Base-by-base conservation (phyloP, 2,797 vertebrate species). In the Anguilla marmorata region DNA sequence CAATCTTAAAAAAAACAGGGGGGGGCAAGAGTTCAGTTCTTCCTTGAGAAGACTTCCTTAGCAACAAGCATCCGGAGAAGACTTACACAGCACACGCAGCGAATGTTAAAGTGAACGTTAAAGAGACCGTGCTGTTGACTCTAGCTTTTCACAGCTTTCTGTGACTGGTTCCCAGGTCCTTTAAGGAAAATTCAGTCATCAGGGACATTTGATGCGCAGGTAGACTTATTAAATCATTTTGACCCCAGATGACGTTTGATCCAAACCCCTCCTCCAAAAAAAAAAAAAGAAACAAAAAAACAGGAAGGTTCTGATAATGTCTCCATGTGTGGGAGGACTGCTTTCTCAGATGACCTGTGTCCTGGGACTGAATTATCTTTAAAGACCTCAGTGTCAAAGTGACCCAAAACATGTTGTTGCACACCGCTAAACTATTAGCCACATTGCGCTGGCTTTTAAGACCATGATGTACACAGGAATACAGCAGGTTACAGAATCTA, bases 391-490 rank as follows among this genome's bases (percentile, higher is more conserved):
- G 48, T 76, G 54, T 33, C 52, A 84, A 84, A 19, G 54, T 69
- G 83, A 63, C 30, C 33, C 27, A 82, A 88, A 86, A 80, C 7
- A 66, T 12, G 7, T n/a, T 86, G 37, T 27, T 11, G 82, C 87
- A 74, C 24, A 66, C 82, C 7, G 5, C 60, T 33, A 27, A 69
- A 69, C 19, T 9, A 11, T 74, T 74, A 12, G 66, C 63, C 54
- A 56, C 69, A 27, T 58, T 56, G 12, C 30, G 12, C 82, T 84
- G 82, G 27, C 86, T 60, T 84, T 84, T 87, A 84, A 66, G 56
- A 87, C 79, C n/a, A 37, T 24, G 27, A 21, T 69, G 30, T 24
- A 74, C 52, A 88, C 87, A 85, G 16, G 12, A 74, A 76, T 30
- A 60, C 50, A 79, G 83, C 6, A 79, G 84, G 48, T 27, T 85